Conservation (phyloP, 2,797 vertebrate species). For the Prunella strophiata region DNA sequence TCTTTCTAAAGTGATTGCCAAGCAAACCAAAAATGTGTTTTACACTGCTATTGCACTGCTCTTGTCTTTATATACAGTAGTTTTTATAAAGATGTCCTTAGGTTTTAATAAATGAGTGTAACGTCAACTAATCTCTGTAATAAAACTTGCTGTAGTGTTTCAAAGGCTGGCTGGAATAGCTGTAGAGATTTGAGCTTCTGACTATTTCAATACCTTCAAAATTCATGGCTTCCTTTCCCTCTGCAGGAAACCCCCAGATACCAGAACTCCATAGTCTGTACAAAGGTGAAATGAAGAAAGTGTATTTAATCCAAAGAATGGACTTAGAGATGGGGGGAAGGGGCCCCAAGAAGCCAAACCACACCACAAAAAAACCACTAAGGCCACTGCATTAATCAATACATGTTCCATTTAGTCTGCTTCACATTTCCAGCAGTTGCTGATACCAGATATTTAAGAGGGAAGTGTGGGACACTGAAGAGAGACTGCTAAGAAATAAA, state of each 20-base stretch:
- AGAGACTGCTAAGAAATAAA: not conserved
- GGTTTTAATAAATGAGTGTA: slow-evolving; percentile 78
- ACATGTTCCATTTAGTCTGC: not conserved
- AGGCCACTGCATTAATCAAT: not conserved
- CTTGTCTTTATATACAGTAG: slow-evolving; percentile 74
- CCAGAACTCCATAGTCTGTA: not conserved
- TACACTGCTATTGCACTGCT: slow-evolving; percentile 71
- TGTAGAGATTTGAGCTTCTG: not conserved
- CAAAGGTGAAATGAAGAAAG: not conserved
- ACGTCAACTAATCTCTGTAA: slow-evolving; percentile 15
- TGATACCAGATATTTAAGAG: not conserved
- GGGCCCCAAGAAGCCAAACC: not conserved
- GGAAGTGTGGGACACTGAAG: not conserved
- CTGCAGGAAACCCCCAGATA: not conserved
- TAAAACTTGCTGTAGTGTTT: slow-evolving; percentile 20
- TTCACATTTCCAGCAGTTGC: not conserved
- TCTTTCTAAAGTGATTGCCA: slow-evolving; percentile 54
- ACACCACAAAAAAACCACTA: not conserved
- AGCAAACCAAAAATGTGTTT: slow-evolving; percentile 74
- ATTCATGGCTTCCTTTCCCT: not conserved
- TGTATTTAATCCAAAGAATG: not conserved
- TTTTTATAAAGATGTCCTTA: slow-evolving; percentile 76
- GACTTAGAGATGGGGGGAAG: not conserved
- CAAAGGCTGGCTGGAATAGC: not conserved
- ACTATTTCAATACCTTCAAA: not conserved